Percentiles rank a stretch among this genome's conserved stretches.
Evolutionary conservation across 1,140 invertebrate species (phyloP).

Genomic region (Zaprionus ornatus): DNA sequence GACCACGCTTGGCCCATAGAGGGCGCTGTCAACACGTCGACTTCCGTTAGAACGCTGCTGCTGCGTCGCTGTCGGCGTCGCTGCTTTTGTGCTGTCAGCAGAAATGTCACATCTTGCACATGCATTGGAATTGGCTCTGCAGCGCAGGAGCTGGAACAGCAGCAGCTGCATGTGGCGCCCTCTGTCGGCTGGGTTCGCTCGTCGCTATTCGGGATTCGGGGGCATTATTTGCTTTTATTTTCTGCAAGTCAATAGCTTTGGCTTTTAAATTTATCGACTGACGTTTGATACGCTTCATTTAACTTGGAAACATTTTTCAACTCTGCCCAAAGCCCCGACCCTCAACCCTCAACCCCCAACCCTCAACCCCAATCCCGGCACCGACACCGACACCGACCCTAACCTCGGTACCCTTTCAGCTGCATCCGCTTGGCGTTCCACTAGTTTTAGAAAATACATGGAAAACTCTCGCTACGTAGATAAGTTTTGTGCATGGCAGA

Average conservation of each 20-base stretch:
- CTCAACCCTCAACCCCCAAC: neutral
- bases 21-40: slow-evolving; percentile 77
- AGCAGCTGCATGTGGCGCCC: slow-evolving; percentile 30
- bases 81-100: slow-evolving; percentile 73
- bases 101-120: slow-evolving; percentile 78
- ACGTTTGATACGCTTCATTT: slow-evolving; percentile 82
- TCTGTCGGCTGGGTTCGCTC: slow-evolving; percentile 15
- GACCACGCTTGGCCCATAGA: slow-evolving; percentile 50
- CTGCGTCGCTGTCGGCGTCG: slow-evolving; percentile 18
- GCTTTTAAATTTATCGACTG: slow-evolving; percentile 82
- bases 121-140: slow-evolving; percentile 57
- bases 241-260: slow-evolving; percentile 79
- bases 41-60: slow-evolving; percentile 50
- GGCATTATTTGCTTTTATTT: slow-evolving; percentile 79
- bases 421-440: slow-evolving; percentile 13
- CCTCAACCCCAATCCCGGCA: neutral
- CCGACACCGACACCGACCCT: neutral
- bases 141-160: slow-evolving; percentile 20
- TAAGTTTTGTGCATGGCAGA: slow-evolving; percentile 53
- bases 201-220: slow-evolving; percentile 38
- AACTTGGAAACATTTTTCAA: slow-evolving; percentile 82
- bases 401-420: slow-evolving; percentile 1
- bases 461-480: slow-evolving; percentile 26
- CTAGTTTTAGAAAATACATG: slow-evolving; percentile 54
- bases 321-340: slow-evolving; percentile 37